These are phyloP conservation scores for Antheraea yamamai DNA, from an alignment of 2,888 invertebrate species.

Conservation along the genomic window DNA sequence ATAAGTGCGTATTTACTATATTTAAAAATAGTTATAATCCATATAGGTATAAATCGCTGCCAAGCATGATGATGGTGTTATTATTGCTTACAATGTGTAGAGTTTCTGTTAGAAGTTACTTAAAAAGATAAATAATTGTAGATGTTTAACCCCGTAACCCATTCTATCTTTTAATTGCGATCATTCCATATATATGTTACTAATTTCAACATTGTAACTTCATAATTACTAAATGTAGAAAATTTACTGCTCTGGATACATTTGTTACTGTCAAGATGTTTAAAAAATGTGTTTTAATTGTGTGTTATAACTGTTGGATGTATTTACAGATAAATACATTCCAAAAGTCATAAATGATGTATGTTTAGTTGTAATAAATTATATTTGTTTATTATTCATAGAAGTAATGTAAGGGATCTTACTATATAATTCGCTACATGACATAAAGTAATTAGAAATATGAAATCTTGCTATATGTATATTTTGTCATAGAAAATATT, in stretches of 20 bases:
- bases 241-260: not conserved
- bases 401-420: too few relatives aligned
- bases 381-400: not conserved
- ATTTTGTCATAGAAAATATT: too few relatives aligned
- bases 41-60: conserved; percentile 34
- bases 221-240: not conserved
- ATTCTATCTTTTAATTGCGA: not conserved
- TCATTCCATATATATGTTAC: not conserved
- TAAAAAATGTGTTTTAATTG: not conserved
- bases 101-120: not conserved
- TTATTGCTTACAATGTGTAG: conserved; percentile 5
- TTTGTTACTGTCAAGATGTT: not conserved
- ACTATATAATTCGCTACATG: not conserved
- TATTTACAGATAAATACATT: not conserved
- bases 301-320: not conserved
- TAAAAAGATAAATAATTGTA: not conserved
- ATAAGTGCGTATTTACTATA: conserved; percentile 37
- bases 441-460: too few relatives aligned
- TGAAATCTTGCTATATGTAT: too few relatives aligned
- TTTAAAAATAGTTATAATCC: conserved; percentile 38
- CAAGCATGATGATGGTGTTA: conserved; percentile 30
- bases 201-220: not conserved
- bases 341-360: not conserved
- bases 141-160: not conserved
- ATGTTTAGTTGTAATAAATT: not conserved